phyloP scores from a whole-genome alignment of 2,888 invertebrate genomes.

The Stenodera caucasica region DNA sequence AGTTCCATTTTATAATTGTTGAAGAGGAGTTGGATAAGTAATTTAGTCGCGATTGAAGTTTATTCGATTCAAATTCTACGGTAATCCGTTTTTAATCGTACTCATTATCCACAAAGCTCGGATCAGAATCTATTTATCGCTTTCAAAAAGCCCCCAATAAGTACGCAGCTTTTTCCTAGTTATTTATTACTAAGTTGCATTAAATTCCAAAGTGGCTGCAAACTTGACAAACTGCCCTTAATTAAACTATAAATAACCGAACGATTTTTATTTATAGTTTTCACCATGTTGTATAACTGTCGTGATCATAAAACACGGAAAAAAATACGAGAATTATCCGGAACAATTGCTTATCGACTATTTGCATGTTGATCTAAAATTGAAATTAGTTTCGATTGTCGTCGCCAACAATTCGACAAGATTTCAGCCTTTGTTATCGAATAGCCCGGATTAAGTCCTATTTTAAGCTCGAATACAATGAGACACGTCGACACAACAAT shows the following conservation, averaged over 20 bases:
- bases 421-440: neutral
- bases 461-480: neutral
- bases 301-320: neutral
- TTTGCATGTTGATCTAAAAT: constrained; percentile 3
- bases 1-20: neutral
- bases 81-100: constrained; percentile 35
- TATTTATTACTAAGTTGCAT: constrained; percentile 33
- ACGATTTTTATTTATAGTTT: constrained; percentile 28
- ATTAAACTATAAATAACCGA: constrained; percentile 37
- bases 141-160: constrained; percentile 34
- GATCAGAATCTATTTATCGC: constrained; percentile 32
- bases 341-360: neutral
- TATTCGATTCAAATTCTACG: constrained; percentile 12
- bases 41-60: neutral
- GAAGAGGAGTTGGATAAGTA: neutral
- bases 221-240: constrained; percentile 34
- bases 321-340: neutral
- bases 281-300: too few relatives aligned
- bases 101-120: constrained; percentile 31
- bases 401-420: neutral
- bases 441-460: neutral
- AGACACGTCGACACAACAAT: neutral
- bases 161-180: constrained; percentile 26
- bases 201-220: constrained; percentile 32
- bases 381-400: neutral